A percentile compares a stretch with the other conserved stretches of the same genome.
These are phyloP conservation scores for Bothrops jararaca DNA, from an alignment of 2,113 vertebrate genomes.

Conservation along the genomic window DNA sequence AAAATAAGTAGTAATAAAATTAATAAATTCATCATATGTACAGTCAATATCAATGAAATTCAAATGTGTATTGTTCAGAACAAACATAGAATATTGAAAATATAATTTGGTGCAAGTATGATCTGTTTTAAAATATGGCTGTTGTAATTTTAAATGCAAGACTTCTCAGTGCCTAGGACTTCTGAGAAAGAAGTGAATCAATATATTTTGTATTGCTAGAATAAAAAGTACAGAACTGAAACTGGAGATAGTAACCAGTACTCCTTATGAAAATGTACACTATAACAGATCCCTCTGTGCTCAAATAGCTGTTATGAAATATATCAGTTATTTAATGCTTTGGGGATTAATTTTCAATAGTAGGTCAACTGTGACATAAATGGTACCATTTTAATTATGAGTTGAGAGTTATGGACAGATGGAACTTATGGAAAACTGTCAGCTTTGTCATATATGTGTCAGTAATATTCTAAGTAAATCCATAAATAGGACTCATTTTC, in stretches of 20 bases:
- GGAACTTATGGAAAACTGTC: constrained; percentile 53
- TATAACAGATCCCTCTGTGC: not conserved
- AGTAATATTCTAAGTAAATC: constrained; percentile 56
- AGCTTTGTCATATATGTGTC: constrained; percentile 54
- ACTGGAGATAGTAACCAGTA: constrained; percentile 17
- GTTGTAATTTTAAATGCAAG: not conserved
- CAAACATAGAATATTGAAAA: not conserved
- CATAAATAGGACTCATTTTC: constrained; percentile 58
- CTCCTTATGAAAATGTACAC: constrained; percentile 27
- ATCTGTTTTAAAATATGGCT: not conserved
- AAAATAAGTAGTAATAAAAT: not conserved
- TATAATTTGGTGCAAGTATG: not conserved
- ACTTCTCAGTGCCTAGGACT: constrained; percentile 18
- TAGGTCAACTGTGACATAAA: constrained; percentile 50
- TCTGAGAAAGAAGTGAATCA: not conserved
- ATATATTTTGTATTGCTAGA: constrained; percentile 27
- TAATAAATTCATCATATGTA: constrained; percentile 1
- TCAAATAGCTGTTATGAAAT: constrained; percentile 41
- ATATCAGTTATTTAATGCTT: constrained; percentile 36
- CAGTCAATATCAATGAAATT: constrained; percentile 13
- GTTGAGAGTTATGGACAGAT: constrained; percentile 56
- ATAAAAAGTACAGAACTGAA: not conserved
- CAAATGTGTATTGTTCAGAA: constrained; percentile 7
- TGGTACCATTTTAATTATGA: constrained; percentile 44
- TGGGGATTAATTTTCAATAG: constrained; percentile 32